A percentile compares a stretch with the other conserved stretches of the same genome.
These are phyloP conservation scores for Sinocyclocheilus grahami DNA, from an alignment of 2,113 vertebrate genomes.

Conservation along the genomic window DNA sequence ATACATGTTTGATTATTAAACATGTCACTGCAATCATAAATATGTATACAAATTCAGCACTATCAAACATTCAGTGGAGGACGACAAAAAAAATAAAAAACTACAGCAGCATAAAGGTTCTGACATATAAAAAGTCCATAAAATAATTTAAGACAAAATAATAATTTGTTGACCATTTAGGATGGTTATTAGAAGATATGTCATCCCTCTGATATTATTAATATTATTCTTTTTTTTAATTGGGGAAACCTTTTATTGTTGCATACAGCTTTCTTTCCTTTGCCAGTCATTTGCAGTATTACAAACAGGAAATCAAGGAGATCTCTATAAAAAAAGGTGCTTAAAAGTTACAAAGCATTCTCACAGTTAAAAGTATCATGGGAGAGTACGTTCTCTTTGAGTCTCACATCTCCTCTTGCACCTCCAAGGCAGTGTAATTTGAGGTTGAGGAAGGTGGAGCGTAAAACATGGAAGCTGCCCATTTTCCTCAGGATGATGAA, in stretches of 20 bases:
- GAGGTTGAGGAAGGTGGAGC: constrained; percentile 36
- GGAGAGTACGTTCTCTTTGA: constrained; percentile 41
- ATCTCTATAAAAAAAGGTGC: background rate
- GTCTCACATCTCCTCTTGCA: constrained; percentile 33
- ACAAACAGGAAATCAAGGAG: background rate
- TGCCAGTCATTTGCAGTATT: background rate
- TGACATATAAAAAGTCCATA: no score
- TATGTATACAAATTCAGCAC: no score
- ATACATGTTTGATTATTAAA: no score
- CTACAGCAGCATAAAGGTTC: no score
- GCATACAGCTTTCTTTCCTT: background rate
- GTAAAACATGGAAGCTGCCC: constrained; percentile 50
- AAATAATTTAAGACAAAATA: background rate
- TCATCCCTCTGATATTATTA: background rate
- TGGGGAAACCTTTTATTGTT: background rate
- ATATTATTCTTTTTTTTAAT: no score
- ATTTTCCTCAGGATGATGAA: constrained; percentile 54
- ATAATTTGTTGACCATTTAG: background rate
- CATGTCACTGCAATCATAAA: no score
- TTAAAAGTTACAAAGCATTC: background rate
- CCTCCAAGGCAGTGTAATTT: constrained; percentile 17
- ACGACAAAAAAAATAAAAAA: no score
- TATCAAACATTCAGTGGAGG: no score
- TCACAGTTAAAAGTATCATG: background rate
- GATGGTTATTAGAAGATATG: background rate